phyloP scores from a whole-genome alignment of 2,888 invertebrate species.

The Mantis religiosa region DNA sequence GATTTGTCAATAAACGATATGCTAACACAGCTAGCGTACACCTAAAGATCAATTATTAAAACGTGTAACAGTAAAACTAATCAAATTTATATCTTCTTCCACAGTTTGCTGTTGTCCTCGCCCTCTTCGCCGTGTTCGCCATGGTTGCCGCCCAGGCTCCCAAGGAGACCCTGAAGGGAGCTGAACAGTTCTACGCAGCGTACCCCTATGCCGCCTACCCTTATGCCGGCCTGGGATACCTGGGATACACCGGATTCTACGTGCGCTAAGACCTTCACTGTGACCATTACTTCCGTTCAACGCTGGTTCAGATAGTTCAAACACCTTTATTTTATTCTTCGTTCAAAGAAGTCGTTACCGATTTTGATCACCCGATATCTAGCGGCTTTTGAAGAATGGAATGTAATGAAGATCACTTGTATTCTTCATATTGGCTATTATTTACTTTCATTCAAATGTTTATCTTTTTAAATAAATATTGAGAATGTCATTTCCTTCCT shows the following conservation, averaged over 20 bases:
- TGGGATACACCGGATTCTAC: neutral
- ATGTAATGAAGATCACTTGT: too few relatives aligned
- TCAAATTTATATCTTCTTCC: neutral
- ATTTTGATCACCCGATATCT: neutral
- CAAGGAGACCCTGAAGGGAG: neutral
- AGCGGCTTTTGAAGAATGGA: too few relatives aligned
- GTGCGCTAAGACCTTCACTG: neutral
- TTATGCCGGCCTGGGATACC: neutral
- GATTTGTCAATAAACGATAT: too few relatives aligned
- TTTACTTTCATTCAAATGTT: too few relatives aligned
- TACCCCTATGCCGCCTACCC: neutral
- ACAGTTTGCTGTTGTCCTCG: neutral
- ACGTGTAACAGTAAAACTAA: neutral
- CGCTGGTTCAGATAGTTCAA: neutral
- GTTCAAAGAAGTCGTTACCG: neutral
- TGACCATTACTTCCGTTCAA: neutral
- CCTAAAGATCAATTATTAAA: too few relatives aligned
- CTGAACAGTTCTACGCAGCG: neutral
- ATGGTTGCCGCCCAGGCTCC: neutral
- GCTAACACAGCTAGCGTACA: too few relatives aligned
- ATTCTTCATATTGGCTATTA: too few relatives aligned
- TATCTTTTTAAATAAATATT: too few relatives aligned
- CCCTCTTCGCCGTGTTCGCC: neutral
- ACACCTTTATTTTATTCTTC: neutral
- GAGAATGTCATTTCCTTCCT: too few relatives aligned